phyloP scores from a whole-genome alignment of 2,113 vertebrate species.

The Phalacrocorax aristotelis region DNA sequence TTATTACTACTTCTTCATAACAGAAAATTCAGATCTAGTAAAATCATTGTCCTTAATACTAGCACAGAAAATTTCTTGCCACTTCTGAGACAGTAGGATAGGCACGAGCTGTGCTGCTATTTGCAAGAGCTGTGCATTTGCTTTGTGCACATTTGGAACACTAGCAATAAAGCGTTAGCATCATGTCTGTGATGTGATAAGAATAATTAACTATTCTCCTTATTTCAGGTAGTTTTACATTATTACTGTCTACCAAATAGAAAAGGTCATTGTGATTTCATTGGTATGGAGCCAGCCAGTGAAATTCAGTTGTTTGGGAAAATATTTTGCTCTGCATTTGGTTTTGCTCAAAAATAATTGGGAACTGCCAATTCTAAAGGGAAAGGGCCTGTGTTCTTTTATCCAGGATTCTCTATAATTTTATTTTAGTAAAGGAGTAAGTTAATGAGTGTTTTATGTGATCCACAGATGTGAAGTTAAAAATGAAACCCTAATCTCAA shows the following conservation, averaged over 20 bases:
- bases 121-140: neutral
- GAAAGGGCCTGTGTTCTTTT: neutral
- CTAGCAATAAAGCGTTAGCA: neutral
- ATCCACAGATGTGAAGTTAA: neutral
- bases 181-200: neutral
- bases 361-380: neutral
- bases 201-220: neutral
- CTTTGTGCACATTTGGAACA: neutral
- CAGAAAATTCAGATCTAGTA: neutral
- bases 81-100: neutral
- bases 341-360: slow-evolving; percentile 1
- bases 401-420: neutral
- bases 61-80: neutral
- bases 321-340: neutral
- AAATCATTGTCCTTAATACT: neutral
- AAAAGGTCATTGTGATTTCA: neutral
- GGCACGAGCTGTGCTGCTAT: neutral
- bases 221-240: neutral
- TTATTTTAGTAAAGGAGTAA: neutral
- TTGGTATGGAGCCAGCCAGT: neutral
- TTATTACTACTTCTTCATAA: neutral
- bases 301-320: neutral
- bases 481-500: neutral
- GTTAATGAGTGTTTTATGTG: neutral
- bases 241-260: neutral